Conservation (phyloP, 2,888 invertebrate genomes). For the Calameuta pallipes region DNA sequence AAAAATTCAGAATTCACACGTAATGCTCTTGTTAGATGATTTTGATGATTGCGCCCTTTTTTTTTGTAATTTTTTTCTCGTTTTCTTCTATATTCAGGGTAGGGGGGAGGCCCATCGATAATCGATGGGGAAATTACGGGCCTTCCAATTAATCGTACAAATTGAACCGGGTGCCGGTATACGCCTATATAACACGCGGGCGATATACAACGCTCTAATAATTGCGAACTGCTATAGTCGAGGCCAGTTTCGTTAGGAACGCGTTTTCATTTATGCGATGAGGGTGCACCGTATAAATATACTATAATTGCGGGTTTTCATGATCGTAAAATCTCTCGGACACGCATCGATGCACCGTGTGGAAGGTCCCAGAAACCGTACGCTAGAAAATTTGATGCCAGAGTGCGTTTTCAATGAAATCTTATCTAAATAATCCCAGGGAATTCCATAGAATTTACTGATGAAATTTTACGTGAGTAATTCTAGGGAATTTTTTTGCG, state of each 20-base stretch:
- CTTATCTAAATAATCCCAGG: neutral
- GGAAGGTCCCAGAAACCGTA: neutral
- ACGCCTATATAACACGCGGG: neutral
- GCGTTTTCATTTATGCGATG: neutral
- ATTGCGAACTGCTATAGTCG: neutral
- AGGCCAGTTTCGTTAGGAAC: neutral
- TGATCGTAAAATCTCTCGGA: conserved; percentile 38
- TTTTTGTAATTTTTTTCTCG: neutral
- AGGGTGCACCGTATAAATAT: neutral
- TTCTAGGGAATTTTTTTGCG: neutral
- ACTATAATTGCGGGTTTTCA: conserved; percentile 31
- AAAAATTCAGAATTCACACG: neutral
- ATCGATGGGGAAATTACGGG: neutral
- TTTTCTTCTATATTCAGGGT: neutral
- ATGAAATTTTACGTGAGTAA: neutral
- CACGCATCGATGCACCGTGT: neutral
- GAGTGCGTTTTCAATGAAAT: neutral
- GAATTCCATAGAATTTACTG: neutral
- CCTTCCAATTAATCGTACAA: neutral
- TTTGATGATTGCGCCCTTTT: neutral
- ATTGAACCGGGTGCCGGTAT: neutral
- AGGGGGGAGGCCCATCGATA: neutral
- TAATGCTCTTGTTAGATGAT: neutral
- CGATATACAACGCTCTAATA: neutral
- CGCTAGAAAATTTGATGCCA: neutral